Conservation (phyloP, 2,888 invertebrate species). For the Scotopteryx bipunctaria region DNA sequence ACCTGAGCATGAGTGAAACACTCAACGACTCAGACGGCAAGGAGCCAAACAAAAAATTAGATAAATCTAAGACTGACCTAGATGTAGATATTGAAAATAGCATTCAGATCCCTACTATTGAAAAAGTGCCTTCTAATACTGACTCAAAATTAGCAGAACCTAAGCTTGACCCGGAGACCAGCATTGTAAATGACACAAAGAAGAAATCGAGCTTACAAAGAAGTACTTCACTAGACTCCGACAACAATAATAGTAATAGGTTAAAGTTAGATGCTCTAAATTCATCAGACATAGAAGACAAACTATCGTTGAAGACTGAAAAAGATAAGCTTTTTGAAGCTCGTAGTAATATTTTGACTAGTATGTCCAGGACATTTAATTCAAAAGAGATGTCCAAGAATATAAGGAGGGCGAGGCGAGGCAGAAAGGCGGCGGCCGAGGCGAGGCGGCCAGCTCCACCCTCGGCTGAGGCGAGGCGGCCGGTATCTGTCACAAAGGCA, state of each 20-base stretch:
- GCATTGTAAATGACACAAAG: constrained; percentile 65
- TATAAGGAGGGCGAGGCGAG: constrained; percentile 75
- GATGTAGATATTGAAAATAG: constrained; percentile 82
- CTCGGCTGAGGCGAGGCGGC: too few species aligned
- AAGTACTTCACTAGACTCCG: constrained; percentile 81
- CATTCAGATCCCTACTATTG: constrained; percentile 80
- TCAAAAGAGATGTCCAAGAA: constrained; percentile 76
- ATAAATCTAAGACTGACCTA: constrained; percentile 82
- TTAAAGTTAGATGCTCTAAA: constrained; percentile 74
- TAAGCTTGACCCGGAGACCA: constrained; percentile 65
- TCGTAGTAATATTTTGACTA: constrained; percentile 79
- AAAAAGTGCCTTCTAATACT: constrained; percentile 80
- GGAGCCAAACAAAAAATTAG: constrained; percentile 80
- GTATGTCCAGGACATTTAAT: constrained; percentile 82
- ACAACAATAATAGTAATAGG: constrained; percentile 83
- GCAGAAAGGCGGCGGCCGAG: constrained; percentile 69
- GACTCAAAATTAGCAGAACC: constrained; percentile 72
- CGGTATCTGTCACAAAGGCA: constrained; percentile 42
- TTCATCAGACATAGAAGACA: constrained; percentile 82
- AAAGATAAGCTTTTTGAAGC: constrained; percentile 80
- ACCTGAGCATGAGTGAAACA: constrained; percentile 84
- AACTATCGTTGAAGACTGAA: constrained; percentile 84
- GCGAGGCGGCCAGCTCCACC: constrained; percentile 47
- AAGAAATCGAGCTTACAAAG: constrained; percentile 79
- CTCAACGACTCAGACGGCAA: constrained; percentile 69